phyloP scores from a whole-genome alignment of 2,888 invertebrate genomes.

The Dichetophora obliterata region DNA sequence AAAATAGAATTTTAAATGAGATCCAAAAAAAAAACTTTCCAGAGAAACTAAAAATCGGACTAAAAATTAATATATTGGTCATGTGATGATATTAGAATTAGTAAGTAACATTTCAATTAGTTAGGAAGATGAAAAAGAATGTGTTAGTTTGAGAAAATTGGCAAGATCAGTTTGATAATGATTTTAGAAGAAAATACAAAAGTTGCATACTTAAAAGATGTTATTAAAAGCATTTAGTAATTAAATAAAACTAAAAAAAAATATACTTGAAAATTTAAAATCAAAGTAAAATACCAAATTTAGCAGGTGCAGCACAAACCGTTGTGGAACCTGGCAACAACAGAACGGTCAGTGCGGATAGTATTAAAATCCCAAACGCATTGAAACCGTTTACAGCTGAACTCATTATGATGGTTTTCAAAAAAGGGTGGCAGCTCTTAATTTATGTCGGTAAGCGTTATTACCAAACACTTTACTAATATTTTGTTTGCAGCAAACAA shows the following conservation, averaged over 20 bases:
- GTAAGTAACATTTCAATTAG: neutral
- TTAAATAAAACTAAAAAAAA: neutral
- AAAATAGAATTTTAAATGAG: too few species aligned
- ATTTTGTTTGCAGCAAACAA: neutral
- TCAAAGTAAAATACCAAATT: slow-evolving; percentile 49
- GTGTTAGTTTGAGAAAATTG: too few species aligned
- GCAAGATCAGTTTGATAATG: neutral
- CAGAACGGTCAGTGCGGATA: slow-evolving; percentile 37
- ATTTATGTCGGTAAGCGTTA: too few species aligned
- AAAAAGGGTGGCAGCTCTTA: neutral
- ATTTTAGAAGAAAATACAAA: neutral
- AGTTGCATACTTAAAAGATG: neutral
- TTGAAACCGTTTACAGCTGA: neutral
- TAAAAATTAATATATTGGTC: too few species aligned
- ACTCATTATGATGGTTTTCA: slow-evolving; percentile 2
- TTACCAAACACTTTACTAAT: too few species aligned
- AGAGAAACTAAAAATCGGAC: too few species aligned
- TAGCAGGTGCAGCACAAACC: slow-evolving; percentile 51
- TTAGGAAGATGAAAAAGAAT: neutral
- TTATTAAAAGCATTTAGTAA: neutral
- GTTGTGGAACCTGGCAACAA: slow-evolving; percentile 35
- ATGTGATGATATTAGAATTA: too few species aligned
- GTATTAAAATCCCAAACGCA: slow-evolving; percentile 39
- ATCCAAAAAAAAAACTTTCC: too few species aligned
- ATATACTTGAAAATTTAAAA: neutral